These are phyloP conservation scores for Epicauta chinensis DNA, from an alignment of 1,140 invertebrate genomes.

Conservation along the genomic window DNA sequence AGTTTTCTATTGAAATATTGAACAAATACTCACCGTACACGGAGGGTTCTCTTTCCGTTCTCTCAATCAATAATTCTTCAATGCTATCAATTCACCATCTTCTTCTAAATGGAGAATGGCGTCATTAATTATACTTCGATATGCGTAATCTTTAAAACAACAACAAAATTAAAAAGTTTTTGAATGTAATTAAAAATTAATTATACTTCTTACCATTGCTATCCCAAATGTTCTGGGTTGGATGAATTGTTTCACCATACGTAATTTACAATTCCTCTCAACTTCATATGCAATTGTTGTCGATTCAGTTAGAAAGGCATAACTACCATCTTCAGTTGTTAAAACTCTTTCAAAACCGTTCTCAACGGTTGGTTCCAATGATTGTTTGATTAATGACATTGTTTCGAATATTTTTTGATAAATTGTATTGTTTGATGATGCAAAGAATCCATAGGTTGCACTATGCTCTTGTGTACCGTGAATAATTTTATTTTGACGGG, in stretches of 20 bases:
- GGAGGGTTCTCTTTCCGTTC: slow-evolving; percentile 43
- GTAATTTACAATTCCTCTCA: slow-evolving; percentile 66
- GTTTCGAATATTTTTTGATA: slow-evolving; percentile 62
- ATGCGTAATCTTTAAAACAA: slow-evolving; percentile 54
- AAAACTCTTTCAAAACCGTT: slow-evolving; percentile 80
- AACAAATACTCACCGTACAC: slow-evolving; percentile 7
- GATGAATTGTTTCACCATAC: slow-evolving; percentile 64
- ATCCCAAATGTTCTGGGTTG: slow-evolving; percentile 79
- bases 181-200: no score
- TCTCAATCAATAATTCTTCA: slow-evolving; percentile 85
- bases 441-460: slow-evolving; percentile 68
- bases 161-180: no score
- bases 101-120: slow-evolving; percentile 76
- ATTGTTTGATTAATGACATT: slow-evolving; percentile 74
- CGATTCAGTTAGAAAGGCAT: slow-evolving; percentile 82
- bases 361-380: slow-evolving; percentile 57
- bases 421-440: slow-evolving; percentile 58
- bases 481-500: slow-evolving; percentile 80
- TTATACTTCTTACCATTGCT: slow-evolving; percentile 61
- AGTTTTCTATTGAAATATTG: no score
- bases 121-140: slow-evolving; percentile 62
- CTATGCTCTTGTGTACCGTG: slow-evolving; percentile 70
- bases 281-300: slow-evolving; percentile 70
- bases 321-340: slow-evolving; percentile 54
- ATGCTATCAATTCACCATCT: slow-evolving; percentile 61